Percentiles rank a stretch among this genome's conserved stretches.
Conservation (phyloP, 2,797 vertebrate species). For the Rhinichthys osculus region DNA sequence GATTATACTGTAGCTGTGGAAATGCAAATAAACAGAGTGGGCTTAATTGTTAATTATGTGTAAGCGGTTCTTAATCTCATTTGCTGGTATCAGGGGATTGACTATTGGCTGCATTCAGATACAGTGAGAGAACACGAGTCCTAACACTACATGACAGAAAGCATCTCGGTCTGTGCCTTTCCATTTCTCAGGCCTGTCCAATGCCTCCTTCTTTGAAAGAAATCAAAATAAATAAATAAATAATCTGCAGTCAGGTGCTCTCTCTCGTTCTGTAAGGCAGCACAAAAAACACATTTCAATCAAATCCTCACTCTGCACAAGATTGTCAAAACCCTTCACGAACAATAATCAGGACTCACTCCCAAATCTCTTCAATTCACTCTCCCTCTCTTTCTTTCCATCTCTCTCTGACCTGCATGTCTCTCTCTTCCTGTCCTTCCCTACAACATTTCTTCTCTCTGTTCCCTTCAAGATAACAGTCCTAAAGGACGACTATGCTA, state of each 20-base stretch:
- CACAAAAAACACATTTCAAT: conserved; percentile 18
- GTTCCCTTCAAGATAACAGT: conserved; percentile 14
- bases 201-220: not conserved
- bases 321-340: conserved; percentile 6
- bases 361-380: conserved; percentile 33
- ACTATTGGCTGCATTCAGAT: conserved; percentile 12
- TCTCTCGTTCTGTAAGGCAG: not conserved
- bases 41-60: conserved; percentile 14
- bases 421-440: conserved; percentile 8
- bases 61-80: conserved; percentile 9
- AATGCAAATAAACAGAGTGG: not conserved
- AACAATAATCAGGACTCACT: conserved; percentile 29
- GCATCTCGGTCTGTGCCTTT: not conserved
- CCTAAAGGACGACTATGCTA: conserved; percentile 56
- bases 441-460: not conserved
- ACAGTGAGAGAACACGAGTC: not conserved
- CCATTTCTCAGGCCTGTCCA: not conserved
- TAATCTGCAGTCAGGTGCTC: conserved; percentile 10
- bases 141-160: not conserved
- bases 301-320: conserved; percentile 19
- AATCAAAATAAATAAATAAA: conserved; percentile 26
- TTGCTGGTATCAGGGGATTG: conserved; percentile 6
- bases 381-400: not conserved
- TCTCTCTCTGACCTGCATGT: conserved; percentile 4
- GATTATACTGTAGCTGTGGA: conserved; percentile 1